Percentiles rank a stretch among this genome's conserved stretches.
Evolutionary conservation across 2,888 invertebrate species (phyloP).

Genomic region (Caenorhabditis becei): DNA sequence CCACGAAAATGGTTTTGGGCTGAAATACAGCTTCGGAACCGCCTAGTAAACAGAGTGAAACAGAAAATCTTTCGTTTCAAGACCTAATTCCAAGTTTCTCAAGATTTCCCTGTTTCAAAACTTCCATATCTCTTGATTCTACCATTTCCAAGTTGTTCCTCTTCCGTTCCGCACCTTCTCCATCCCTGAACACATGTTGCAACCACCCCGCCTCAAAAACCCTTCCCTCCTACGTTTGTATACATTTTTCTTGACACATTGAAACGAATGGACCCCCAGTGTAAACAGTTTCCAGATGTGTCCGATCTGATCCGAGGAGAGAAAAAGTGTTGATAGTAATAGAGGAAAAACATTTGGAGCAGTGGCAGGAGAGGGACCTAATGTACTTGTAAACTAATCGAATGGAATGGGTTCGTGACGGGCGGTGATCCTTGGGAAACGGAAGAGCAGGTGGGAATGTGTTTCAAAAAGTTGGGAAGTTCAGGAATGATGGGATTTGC

Average conservation of each 20-base stretch:
- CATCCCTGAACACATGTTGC: conserved; percentile 47
- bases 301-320: conserved; percentile 2
- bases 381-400: conserved; percentile 43
- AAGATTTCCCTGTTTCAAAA: conserved; percentile 37
- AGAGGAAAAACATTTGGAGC: conserved; percentile 10
- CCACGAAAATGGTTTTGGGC: too few species aligned
- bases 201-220: neutral
- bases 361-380: conserved; percentile 12
- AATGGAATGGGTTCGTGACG: conserved; percentile 25
- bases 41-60: conserved; percentile 1
- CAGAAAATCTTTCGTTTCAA: neutral
- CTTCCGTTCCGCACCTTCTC: conserved; percentile 12
- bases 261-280: conserved; percentile 21
- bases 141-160: neutral
- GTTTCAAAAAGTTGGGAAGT: neutral
- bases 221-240: conserved; percentile 10
- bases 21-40: too few species aligned
- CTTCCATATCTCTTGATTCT: too few species aligned
- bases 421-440: conserved; percentile 30
- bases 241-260: conserved; percentile 56
- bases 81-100: neutral
- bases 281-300: conserved; percentile 54
- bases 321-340: conserved; percentile 22
- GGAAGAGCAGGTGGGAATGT: neutral
- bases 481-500: neutral